Evolutionary conservation across 2,797 vertebrate genomes (phyloP).

Genomic region (Aldrovandia affinis): DNA sequence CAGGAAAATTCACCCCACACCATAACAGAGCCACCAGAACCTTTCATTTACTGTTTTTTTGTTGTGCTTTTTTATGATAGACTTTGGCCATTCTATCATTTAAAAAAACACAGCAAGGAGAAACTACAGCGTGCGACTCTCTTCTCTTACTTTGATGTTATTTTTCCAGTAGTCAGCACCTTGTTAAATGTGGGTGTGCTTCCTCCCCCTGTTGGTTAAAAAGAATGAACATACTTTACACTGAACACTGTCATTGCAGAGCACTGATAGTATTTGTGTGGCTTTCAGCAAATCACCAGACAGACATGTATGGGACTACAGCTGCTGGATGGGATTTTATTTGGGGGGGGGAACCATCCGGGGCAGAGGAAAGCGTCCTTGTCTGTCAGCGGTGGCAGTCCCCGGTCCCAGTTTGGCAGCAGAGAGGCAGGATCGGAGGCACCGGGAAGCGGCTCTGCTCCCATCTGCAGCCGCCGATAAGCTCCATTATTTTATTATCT

Average conservation of each 20-base stretch:
- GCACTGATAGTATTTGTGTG: neutral
- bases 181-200: too few species aligned
- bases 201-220: too few species aligned
- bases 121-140: too few species aligned
- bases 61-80: too few species aligned
- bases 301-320: neutral
- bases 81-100: too few species aligned
- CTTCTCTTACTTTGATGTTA: too few species aligned
- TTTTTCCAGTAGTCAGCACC: too few species aligned
- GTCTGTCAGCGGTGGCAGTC: conserved; percentile 8
- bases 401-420: conserved; percentile 12
- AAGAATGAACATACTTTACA: neutral
- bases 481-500: conserved; percentile 77
- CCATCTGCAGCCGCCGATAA: conserved; percentile 73
- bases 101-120: too few species aligned
- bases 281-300: neutral
- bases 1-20: too few species aligned
- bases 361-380: conserved; percentile 11
- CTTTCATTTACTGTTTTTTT: too few species aligned
- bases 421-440: conserved; percentile 38
- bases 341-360: neutral
- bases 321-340: neutral
- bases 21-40: too few species aligned
- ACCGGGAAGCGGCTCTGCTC: conserved; percentile 53
- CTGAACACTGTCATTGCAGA: neutral